Conservation (phyloP, 2,113 vertebrate genomes). For the Dasyurus viverrinus region DNA sequence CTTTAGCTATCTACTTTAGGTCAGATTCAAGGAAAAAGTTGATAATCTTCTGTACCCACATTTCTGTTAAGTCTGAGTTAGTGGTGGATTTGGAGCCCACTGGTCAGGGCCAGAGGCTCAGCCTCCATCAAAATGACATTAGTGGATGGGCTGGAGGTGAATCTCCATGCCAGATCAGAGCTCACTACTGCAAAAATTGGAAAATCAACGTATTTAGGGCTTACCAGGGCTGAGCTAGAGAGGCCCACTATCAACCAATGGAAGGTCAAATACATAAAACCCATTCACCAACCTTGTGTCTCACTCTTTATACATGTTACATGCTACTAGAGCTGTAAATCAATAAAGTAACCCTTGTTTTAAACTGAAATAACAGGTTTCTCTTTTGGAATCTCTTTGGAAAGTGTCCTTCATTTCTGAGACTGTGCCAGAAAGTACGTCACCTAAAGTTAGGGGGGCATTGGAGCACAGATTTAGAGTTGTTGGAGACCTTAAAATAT, state of each 20-base stretch:
- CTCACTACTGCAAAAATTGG: conserved; percentile 9
- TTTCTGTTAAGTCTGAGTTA: conserved; percentile 34
- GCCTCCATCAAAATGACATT: conserved; percentile 26
- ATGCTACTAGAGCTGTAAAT: conserved; percentile 65
- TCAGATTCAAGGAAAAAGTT: conserved; percentile 30
- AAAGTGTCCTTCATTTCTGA: background rate
- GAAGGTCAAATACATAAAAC: conserved; percentile 56
- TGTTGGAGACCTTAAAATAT: background rate
- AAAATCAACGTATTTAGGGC: background rate
- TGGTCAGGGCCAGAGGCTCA: conserved; percentile 10
- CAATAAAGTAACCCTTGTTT: conserved; percentile 77
- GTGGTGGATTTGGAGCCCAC: background rate
- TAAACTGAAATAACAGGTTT: conserved; percentile 25
- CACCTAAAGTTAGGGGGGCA: background rate
- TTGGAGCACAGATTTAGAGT: background rate
- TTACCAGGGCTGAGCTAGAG: conserved; percentile 27
- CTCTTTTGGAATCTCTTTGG: background rate
- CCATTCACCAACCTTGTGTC: conserved; percentile 74
- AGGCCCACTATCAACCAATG: conserved; percentile 45
- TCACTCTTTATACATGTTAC: conserved; percentile 74
- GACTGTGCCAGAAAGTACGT: background rate
- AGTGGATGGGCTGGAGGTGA: background rate
- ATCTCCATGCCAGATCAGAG: background rate
- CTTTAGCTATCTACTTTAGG: conserved; percentile 56
- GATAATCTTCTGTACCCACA: conserved; percentile 38